These are phyloP conservation scores for Drosophila cognata DNA, from an alignment of 2,888 invertebrate species.

Conservation along the genomic window DNA sequence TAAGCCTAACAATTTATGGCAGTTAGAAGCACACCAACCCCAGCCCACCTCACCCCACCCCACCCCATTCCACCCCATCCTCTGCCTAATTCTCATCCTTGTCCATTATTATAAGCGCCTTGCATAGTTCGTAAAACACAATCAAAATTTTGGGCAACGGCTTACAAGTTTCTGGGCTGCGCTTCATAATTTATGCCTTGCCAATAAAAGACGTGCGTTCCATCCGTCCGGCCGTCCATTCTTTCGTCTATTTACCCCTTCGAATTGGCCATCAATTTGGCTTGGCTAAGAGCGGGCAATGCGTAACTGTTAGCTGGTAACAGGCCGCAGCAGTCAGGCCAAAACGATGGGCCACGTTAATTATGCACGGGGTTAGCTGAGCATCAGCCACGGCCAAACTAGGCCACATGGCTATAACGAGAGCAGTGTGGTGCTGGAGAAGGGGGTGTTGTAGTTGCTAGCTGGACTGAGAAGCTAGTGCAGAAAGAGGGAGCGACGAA, in stretches of 20 bases:
- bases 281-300: conserved; percentile 59
- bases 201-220: conserved; percentile 69
- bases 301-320: conserved; percentile 52
- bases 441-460: neutral
- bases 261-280: conserved; percentile 70
- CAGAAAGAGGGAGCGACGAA: neutral
- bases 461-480: conserved; percentile 32
- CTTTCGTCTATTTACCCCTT: neutral
- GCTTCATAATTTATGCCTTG: conserved; percentile 72
- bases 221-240: conserved; percentile 7
- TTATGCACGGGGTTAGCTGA: conserved; percentile 68
- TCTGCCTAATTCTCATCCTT: neutral
- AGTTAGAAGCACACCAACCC: conserved; percentile 8
- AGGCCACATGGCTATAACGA: conserved; percentile 71
- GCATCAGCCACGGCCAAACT: conserved; percentile 70
- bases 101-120: conserved; percentile 25
- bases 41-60: neutral
- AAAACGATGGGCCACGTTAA: conserved; percentile 64
- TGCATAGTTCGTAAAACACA: conserved; percentile 61
- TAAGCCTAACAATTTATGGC: conserved; percentile 66
- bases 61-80: no score
- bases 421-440: neutral
- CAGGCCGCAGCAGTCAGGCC: conserved; percentile 38
- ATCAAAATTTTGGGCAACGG: conserved; percentile 74
- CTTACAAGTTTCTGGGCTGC: conserved; percentile 71